Conservation (phyloP, 2,113 vertebrate genomes). For the Hassar affinis region DNA sequence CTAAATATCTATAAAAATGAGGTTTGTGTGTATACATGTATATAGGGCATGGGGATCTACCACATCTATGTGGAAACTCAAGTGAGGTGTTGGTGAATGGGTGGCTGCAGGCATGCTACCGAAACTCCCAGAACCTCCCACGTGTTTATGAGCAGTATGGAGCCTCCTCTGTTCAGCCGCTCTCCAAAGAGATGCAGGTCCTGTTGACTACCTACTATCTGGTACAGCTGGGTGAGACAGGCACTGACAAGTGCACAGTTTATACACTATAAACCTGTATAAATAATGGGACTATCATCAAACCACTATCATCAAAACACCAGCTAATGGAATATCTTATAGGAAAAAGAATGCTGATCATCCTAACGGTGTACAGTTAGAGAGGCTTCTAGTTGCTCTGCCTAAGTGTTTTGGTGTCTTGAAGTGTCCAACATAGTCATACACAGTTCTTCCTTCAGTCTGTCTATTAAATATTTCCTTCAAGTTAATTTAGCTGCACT, state of each 20-base stretch:
- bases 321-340: not conserved
- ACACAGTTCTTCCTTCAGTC: not conserved
- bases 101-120: conserved; percentile 87
- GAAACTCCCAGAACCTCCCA: conserved; percentile 87
- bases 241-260: not conserved
- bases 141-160: conserved; percentile 86
- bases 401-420: not conserved
- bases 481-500: too few species aligned
- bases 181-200: conserved; percentile 95
- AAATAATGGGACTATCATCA: too few species aligned
- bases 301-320: not conserved
- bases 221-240: conserved; percentile 89
- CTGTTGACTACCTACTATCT: conserved; percentile 96
- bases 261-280: not conserved
- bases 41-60: conserved; percentile 90
- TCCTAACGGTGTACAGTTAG: not conserved
- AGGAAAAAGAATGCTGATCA: not conserved
- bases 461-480: not conserved
- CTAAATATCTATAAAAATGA: not conserved
- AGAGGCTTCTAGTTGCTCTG: not conserved
- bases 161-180: conserved; percentile 81
- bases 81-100: conserved; percentile 86
- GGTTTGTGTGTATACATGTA: conserved; percentile 22
- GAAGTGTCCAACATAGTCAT: not conserved
- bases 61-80: conserved; percentile 88